phyloP scores from a whole-genome alignment of 2,888 invertebrate genomes.

The Leptinotarsa peninsularis region DNA sequence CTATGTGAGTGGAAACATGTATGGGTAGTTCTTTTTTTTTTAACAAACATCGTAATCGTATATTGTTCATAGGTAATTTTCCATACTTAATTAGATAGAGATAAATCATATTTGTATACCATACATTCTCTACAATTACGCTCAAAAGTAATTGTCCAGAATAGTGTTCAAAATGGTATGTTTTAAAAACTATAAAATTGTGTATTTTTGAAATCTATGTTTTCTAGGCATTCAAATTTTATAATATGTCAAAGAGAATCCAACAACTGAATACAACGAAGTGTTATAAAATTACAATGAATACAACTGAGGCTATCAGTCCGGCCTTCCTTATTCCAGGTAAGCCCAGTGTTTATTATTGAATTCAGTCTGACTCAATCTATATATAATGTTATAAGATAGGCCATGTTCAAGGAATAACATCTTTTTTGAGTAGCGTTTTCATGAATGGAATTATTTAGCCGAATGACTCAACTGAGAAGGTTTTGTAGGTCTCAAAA shows the following conservation, averaged over 20 bases:
- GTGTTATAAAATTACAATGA: constrained; percentile 81
- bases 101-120: too few species aligned
- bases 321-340: constrained; percentile 84
- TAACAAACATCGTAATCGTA: neutral
- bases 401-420: neutral
- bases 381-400: neutral
- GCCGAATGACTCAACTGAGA: too few species aligned
- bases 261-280: constrained; percentile 71
- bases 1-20: constrained; percentile 56
- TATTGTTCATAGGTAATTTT: constrained; percentile 34
- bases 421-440: too few species aligned
- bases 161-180: neutral
- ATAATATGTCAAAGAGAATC: constrained; percentile 73
- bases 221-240: constrained; percentile 61
- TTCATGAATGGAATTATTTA: too few species aligned
- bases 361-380: neutral
- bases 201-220: neutral
- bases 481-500: too few species aligned
- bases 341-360: constrained; percentile 60
- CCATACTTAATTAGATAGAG: too few species aligned
- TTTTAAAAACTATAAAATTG: constrained; percentile 14
- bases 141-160: too few species aligned
- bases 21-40: neutral
- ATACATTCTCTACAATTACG: too few species aligned
- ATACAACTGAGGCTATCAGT: constrained; percentile 80